A percentile compares a stretch with the other conserved stretches of the same genome.
These are phyloP conservation scores for Rotaria magnacalcarata DNA, from an alignment of 2,888 invertebrate genomes.

Conservation along the genomic window DNA sequence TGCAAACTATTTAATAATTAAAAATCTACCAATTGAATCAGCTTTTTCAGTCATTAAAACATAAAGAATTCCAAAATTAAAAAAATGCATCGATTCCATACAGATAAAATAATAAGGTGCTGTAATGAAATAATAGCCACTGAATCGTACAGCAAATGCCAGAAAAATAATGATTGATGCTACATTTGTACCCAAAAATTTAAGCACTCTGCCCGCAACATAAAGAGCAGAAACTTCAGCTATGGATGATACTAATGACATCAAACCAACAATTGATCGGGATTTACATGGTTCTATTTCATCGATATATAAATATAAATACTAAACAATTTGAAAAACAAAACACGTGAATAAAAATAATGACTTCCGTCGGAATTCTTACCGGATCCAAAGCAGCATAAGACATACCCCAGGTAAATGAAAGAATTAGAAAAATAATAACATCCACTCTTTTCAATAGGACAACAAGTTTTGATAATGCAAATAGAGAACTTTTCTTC, in stretches of 20 bases:
- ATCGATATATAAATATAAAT: not conserved
- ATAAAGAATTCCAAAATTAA: not conserved
- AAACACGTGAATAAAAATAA: too few species aligned
- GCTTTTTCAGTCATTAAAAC: conserved; percentile 5
- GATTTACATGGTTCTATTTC: not conserved
- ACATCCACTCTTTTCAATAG: not conserved
- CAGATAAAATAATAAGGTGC: not conserved
- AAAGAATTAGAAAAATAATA: not conserved
- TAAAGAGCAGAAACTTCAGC: not conserved
- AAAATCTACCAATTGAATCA: not conserved
- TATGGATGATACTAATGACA: not conserved
- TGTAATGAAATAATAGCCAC: not conserved
- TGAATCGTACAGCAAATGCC: not conserved
- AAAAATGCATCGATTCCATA: conserved; percentile 14
- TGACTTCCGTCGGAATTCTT: not conserved
- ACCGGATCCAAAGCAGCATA: not conserved
- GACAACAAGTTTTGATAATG: not conserved
- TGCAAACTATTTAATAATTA: not conserved
- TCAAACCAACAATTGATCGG: not conserved
- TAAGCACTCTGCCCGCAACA: not conserved
- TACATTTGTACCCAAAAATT: not conserved
- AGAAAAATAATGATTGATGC: not conserved
- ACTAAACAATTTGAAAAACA: not conserved
- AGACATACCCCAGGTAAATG: not conserved
- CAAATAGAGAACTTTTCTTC: not conserved